phyloP scores from a whole-genome alignment of 2,888 invertebrate genomes.

The Octodonta nipae region DNA sequence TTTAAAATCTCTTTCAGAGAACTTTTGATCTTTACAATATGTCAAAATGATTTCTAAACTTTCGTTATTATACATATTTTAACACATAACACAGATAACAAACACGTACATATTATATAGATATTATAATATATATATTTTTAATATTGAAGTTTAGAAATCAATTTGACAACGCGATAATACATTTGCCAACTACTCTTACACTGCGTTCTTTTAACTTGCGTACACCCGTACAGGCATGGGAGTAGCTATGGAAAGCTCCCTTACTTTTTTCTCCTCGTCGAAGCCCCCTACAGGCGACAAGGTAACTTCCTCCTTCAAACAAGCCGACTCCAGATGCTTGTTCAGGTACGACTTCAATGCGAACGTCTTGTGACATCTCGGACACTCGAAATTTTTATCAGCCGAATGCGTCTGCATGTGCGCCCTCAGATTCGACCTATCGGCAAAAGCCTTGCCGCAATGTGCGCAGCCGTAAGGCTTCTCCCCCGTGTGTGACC shows the following conservation, averaged over 20 bases:
- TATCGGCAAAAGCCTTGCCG: conserved; percentile 87
- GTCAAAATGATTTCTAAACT: too few relatives aligned
- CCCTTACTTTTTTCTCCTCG: conserved; percentile 13
- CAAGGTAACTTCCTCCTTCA: conserved; percentile 42
- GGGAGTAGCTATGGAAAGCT: conserved; percentile 15
- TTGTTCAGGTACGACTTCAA: conserved; percentile 90
- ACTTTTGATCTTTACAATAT: too few relatives aligned
- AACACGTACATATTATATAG: too few relatives aligned
- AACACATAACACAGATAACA: too few relatives aligned
- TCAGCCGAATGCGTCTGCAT: conserved; percentile 87
- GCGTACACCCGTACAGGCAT: conserved; percentile 26
- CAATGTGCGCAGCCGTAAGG: conserved; percentile 90
- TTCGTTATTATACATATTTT: too few relatives aligned
- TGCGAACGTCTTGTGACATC: conserved; percentile 82
- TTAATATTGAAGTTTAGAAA: too few relatives aligned
- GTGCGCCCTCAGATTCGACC: conserved; percentile 83
- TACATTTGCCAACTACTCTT: too few relatives aligned
- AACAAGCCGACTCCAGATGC: conserved; percentile 83
- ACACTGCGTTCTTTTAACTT: conserved; percentile 19
- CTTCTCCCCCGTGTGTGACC: conserved; percentile 86
- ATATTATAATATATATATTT: too few relatives aligned
- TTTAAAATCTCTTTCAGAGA: too few relatives aligned
- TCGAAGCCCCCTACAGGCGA: conserved; percentile 18
- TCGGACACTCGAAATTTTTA: conserved; percentile 77
- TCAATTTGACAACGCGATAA: too few relatives aligned